Evolutionary conservation across 2,113 vertebrate species (phyloP).

Genomic region (Lethenteron camtschaticum): DNA sequence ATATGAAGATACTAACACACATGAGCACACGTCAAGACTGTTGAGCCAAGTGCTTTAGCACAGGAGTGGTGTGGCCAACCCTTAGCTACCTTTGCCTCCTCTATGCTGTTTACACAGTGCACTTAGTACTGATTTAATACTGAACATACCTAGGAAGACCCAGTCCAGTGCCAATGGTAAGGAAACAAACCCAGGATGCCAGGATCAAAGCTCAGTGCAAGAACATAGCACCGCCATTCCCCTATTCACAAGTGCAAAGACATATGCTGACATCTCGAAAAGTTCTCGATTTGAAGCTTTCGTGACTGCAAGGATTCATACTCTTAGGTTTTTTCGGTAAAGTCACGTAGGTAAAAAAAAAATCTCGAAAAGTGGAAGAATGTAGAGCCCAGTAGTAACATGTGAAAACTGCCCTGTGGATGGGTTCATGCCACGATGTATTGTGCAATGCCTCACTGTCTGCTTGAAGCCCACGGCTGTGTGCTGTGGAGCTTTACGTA

Average conservation of each 20-base stretch:
- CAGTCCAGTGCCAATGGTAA: no score
- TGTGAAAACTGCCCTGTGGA: no score
- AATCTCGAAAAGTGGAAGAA: background rate
- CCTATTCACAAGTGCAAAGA: background rate
- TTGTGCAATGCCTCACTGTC: conserved; percentile 31
- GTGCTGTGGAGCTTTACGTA: conserved; percentile 86
- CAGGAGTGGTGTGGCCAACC: no score
- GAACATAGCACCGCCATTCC: background rate
- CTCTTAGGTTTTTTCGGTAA: no score
- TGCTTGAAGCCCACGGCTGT: conserved; percentile 92
- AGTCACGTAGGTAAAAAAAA: no score
- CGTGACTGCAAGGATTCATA: no score
- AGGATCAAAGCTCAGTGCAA: background rate
- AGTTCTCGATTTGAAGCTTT: background rate
- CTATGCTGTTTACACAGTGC: no score
- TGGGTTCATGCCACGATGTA: no score
- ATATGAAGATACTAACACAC: accelerated
- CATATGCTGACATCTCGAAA: background rate
- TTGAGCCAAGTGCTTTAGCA: background rate
- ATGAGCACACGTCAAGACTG: background rate
- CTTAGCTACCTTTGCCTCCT: no score
- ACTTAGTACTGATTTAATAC: no score
- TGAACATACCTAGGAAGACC: no score
- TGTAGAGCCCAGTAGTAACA: background rate
- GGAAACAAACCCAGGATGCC: no score